Evolutionary conservation across 2,113 vertebrate species (phyloP).

Genomic region (Butorides virescens): DNA sequence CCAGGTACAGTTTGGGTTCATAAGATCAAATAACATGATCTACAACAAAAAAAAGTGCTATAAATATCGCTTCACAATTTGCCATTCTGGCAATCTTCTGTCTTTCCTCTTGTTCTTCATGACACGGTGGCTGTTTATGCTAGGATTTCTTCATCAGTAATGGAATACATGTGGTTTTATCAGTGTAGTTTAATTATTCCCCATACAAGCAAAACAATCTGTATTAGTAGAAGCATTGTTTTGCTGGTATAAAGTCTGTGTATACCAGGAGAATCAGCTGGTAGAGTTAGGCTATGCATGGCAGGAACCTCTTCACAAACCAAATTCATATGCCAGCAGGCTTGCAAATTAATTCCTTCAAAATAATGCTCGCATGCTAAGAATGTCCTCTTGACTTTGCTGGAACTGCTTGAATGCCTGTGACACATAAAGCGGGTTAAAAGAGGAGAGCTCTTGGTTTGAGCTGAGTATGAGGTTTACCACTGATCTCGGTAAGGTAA

Average conservation of each 20-base stretch:
- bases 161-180: not conserved
- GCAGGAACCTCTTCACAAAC: not conserved
- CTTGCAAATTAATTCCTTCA: not conserved
- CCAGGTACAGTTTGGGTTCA: not conserved
- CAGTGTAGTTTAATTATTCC: not conserved
- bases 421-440: rapidly evolving
- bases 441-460: not conserved
- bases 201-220: not conserved
- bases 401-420: not conserved
- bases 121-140: not conserved
- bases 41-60: not conserved
- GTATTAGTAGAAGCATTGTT: not conserved
- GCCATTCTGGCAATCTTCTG: not conserved
- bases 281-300: not conserved
- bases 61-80: not conserved
- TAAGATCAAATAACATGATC: not conserved
- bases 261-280: not conserved
- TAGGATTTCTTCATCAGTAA: not conserved
- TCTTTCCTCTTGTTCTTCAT: not conserved
- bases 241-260: not conserved
- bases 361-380: not conserved
- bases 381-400: not conserved
- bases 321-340: not conserved
- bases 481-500: not conserved
- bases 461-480: not conserved